A percentile compares a stretch with the other conserved stretches of the same genome.
Conservation (phyloP, 2,113 vertebrate genomes). For the Asarcornis scutulata region DNA sequence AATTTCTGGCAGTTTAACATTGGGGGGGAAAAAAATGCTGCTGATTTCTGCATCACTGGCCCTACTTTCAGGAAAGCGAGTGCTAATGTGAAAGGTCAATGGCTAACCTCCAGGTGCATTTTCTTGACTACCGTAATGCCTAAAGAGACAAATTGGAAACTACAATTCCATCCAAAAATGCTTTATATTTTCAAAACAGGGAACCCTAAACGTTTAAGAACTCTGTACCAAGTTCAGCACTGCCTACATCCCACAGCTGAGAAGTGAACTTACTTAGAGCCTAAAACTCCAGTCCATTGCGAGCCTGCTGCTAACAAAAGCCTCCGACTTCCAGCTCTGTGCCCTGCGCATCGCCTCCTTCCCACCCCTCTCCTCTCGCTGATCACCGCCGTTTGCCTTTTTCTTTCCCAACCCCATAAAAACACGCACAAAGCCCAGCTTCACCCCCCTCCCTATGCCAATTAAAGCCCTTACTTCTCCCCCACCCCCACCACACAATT, state of each 20-base stretch:
- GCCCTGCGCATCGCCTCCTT: not conserved
- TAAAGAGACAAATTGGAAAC: not conserved
- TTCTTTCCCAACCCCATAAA: not conserved
- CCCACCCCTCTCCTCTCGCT: not conserved
- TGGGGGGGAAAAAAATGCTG: not conserved
- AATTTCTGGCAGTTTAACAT: not conserved
- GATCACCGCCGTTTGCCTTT: not conserved
- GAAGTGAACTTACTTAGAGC: not conserved
- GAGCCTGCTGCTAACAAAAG: not conserved
- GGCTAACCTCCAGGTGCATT: not conserved
- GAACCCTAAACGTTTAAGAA: not conserved
- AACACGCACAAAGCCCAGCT: rapidly evolving
- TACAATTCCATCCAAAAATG: not conserved
- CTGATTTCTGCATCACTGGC: not conserved
- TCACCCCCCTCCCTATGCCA: not conserved
- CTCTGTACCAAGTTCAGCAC: too few species aligned
- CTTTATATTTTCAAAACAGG: not conserved
- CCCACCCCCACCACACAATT: not conserved
- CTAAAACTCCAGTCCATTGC: not conserved
- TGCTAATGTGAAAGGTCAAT: not conserved
- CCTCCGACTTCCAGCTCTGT: not conserved
- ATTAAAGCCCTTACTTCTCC: not conserved
- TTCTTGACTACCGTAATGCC: not conserved
- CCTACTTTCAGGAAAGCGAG: not conserved
- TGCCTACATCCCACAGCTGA: not conserved